Conservation (phyloP, 2,113 vertebrate genomes). For the Pteropus alecto region DNA sequence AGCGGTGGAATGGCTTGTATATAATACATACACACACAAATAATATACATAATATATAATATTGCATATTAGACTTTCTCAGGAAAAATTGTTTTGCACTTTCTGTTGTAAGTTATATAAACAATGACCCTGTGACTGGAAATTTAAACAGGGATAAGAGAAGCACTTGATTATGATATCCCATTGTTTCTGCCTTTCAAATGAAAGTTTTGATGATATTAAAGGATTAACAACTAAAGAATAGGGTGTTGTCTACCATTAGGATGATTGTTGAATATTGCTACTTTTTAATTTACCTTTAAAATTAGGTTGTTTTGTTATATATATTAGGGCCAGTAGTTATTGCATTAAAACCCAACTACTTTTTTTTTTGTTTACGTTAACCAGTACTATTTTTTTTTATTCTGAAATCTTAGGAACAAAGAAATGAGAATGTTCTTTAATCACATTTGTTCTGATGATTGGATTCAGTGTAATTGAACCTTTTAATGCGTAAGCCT, state of each 20-base stretch:
- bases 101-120: conserved; percentile 18
- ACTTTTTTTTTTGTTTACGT: not conserved
- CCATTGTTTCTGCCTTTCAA: not conserved
- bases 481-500: not conserved
- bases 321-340: not conserved
- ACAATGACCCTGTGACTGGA: not conserved
- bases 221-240: not conserved
- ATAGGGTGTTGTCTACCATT: not conserved
- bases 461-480: not conserved
- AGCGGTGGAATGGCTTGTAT: not conserved
- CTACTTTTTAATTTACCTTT: not conserved
- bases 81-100: conserved; percentile 39
- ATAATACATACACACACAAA: not conserved
- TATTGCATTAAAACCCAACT: not conserved
- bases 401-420: not conserved
- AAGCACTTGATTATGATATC: conserved; percentile 22
- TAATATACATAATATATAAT: not conserved
- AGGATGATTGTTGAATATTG: not conserved
- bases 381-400: not conserved
- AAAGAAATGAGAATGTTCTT: not conserved
- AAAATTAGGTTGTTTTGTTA: not conserved
- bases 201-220: not conserved
- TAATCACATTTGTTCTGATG: not conserved
- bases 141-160: conserved; percentile 8
- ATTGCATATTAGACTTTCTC: not conserved